Percentiles rank a stretch among this genome's conserved stretches.
Conservation (phyloP, 2,113 vertebrate genomes). For the Ammospiza nelsoni region DNA sequence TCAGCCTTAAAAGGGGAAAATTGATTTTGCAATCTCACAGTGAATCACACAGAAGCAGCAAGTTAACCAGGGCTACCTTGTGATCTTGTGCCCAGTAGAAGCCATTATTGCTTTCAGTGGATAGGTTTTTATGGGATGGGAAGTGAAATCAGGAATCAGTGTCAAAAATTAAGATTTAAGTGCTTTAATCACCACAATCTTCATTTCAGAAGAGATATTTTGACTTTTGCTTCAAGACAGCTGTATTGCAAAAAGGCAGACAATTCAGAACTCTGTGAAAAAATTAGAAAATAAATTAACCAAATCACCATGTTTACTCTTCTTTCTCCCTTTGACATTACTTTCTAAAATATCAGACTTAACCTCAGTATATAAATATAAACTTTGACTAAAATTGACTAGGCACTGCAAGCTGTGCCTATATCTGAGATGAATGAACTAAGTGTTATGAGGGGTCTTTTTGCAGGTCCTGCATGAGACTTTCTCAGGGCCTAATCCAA, state of each 20-base stretch:
- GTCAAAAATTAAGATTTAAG: background rate
- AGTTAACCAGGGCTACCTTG: background rate
- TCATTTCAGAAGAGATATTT: background rate
- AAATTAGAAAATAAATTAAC: background rate
- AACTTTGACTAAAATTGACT: background rate
- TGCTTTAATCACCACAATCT: background rate
- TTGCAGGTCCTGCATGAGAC: background rate
- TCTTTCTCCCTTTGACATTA: background rate
- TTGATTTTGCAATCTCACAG: background rate
- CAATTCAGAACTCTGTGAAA: background rate
- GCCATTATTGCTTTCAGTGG: background rate
- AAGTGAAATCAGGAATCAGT: background rate
- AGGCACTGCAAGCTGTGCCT: background rate
- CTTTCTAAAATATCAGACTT: background rate
- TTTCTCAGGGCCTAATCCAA: background rate
- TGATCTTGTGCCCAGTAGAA: background rate
- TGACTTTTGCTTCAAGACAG: background rate
- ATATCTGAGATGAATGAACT: background rate
- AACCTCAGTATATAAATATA: background rate
- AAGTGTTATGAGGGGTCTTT: background rate
- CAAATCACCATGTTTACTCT: background rate
- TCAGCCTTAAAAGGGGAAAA: background rate
- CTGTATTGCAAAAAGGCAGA: background rate
- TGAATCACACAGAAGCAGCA: background rate
- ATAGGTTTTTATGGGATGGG: background rate